Base-by-base conservation (phyloP, 1,140 invertebrate species). In the Oscheius sp. region DNA sequence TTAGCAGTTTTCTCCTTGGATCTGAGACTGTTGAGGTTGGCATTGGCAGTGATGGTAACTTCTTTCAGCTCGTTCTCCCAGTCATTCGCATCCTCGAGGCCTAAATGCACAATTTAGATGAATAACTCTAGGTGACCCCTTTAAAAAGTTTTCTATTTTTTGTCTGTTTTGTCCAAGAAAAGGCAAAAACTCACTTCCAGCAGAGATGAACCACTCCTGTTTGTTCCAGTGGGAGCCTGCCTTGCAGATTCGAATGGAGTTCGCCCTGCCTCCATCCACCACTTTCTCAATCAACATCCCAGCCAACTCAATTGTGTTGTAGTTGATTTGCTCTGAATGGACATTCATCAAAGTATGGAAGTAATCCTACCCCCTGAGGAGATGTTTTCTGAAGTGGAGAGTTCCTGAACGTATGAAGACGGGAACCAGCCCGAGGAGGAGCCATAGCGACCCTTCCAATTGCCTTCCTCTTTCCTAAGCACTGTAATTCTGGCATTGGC, bases 341-440 rank as follows among this genome's bases (percentile, higher is more conserved):
- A 4, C 18, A 29, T 45, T 29, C 28, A n/a, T 61, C n/a, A 15
- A 49, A 59, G 18, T 65, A 58, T 18, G 58, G 7, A 52, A 38
- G 18, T 2, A 58, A 58, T 34, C 1, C 28, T 55, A 59, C 42
- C 32, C 34, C 46, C 4, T 35, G 55, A 31, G 61, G 28, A 23
- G 38, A 28, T 23, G 23, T 20, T 62, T 68, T 58, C 68, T 36
- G 42, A 26, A 35, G 55, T 2, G 34, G 23, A 59, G 32, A 83
- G 32, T 46, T 84, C 80, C 42, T 78, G 71, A 31, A 83, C 81
- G 38, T 66, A 75, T n/a, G 79, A 74, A 3, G 82, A 69, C 18
- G 80, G 82, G 71, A 83, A 84, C 81, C 82, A 84, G 20, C 81
- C 81, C 4, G 76, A 69, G n/a, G 52, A 29, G 7, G 68, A 63